phyloP scores from a whole-genome alignment of 2,888 invertebrate genomes.

The Agrotis clavis region DNA sequence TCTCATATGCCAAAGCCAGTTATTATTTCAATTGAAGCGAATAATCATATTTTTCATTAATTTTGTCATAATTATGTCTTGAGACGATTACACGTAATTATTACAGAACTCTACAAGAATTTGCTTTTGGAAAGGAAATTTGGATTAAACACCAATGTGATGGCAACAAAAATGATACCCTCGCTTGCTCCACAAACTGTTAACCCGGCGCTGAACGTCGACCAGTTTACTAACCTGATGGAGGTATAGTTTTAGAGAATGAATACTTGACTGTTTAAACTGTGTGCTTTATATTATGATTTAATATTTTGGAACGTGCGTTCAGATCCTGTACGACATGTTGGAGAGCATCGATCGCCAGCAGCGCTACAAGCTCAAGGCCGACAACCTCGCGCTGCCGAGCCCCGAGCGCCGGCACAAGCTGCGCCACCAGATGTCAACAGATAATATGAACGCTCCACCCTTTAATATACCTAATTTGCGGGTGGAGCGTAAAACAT shows the following conservation, averaged over 20 bases:
- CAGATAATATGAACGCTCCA: conserved; percentile 96
- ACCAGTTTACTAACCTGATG: conserved; percentile 84
- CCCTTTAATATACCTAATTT: conserved; percentile 97
- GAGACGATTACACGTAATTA: conserved; percentile 46
- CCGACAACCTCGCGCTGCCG: conserved; percentile 94
- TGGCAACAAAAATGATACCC: conserved; percentile 98
- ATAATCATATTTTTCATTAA: conserved; percentile 15
- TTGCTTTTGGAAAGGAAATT: conserved; percentile 97
- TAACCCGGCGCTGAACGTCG: conserved; percentile 92
- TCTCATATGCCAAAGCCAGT: conserved; percentile 19
- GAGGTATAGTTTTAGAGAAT: conserved; percentile 73
- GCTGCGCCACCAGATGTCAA: conserved; percentile 95
- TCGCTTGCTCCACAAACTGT: conserved; percentile 97
- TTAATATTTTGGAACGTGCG: conserved; percentile 13
- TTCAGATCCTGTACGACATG: conserved; percentile 97
- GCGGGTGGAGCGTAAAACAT: conserved; percentile 96
- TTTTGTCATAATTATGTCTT: conserved; percentile 17
- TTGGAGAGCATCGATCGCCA: conserved; percentile 96
- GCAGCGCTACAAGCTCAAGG: conserved; percentile 96
- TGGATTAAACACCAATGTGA: conserved; percentile 96
- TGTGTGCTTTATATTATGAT: not conserved
- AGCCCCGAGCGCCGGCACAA: conserved; percentile 94
- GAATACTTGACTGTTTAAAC: not conserved
- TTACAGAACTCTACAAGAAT: conserved; percentile 97
- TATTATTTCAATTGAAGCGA: conserved; percentile 42